A percentile compares a stretch with the other conserved stretches of the same genome.
Evolutionary conservation across 2,113 vertebrate genomes (phyloP).

Genomic region (Fukomys damarensis): DNA sequence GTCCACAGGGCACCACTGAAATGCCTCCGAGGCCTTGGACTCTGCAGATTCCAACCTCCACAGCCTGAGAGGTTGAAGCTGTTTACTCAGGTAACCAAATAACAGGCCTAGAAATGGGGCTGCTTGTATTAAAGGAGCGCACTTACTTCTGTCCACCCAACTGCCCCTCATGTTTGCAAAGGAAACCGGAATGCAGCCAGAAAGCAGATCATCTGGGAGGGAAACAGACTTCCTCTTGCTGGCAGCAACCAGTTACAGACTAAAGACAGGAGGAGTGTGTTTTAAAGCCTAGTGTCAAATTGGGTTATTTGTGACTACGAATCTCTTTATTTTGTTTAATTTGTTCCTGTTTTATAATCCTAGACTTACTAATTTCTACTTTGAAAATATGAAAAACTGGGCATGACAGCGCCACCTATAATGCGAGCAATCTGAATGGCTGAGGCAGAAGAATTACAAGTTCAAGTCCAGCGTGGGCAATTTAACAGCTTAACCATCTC

Average conservation of each 20-base stretch:
- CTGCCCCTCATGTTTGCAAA: not conserved
- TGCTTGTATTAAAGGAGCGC: not conserved
- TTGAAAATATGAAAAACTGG: not conserved
- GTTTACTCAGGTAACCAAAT: not conserved
- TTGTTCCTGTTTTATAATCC: slow-evolving; percentile 4
- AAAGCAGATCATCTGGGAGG: not conserved
- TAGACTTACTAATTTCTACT: not conserved
- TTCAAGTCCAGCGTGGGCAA: not conserved
- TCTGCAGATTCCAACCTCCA: not conserved
- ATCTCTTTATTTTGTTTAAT: not conserved
- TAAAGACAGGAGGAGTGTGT: not conserved
- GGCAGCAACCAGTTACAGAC: not conserved
- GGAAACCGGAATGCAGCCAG: not conserved
- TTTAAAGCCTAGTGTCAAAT: not conserved
- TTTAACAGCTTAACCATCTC: not conserved
- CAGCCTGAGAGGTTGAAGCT: not conserved
- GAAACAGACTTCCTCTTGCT: not conserved
- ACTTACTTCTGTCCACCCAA: not conserved
- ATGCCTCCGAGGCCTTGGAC: not conserved
- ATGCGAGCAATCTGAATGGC: not conserved
- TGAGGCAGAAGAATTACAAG: not conserved
- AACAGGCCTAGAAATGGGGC: not conserved
- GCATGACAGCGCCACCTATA: not conserved
- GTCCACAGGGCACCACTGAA: not conserved
- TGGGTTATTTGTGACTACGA: not conserved